Base-by-base conservation (phyloP, 2,797 vertebrate species). In the Poeciliopsis paucimaculata region DNA sequence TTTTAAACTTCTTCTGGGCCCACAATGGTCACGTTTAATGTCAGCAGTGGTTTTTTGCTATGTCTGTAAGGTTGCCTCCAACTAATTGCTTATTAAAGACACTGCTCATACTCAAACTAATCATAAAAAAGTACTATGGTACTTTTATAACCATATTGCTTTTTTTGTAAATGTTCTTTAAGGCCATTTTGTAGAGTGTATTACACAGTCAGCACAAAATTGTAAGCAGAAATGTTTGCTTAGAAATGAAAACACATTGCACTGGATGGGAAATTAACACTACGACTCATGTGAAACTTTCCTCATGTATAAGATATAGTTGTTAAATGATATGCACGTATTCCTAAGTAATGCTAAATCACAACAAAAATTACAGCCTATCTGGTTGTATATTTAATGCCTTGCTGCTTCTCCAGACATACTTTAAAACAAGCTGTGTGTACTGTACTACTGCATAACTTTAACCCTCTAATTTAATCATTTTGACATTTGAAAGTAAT, bases 401-500 rank as follows among this genome's bases (percentile, higher is more conserved):
- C 5, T 31, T 31, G 15, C 28, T 62, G 57, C 57, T 62, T 31
- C 28, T 62, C 28, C 28, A 62, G 31, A 62, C 31, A 16, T 62
- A 5, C 31, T 62, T 15, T 62, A 16, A 39, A 66, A n/a, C 64
- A 41, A 68, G 34, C 36, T 41, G 20, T 8, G 23, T 20, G 9
- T 68, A 68, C 62, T 36, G 62, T 39, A 39, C 36, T 68, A 41
- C 36, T 36, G 36, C 36, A 68, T 68, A 23, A 41, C 20, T 76
- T 81, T 10, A 72, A 80, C 86, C 75, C 83, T 43, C 39, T 71
- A 43, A 34, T 23, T 84, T 62, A 41, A 84, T 89, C 84, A 75
- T 72, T 80, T 76, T 13, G 5, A 57, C 72, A 75, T 88, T 87
- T 90, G 82, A 82, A 78, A 80, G 75, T 86, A 87, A 91, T 90